A percentile compares a stretch with the other conserved stretches of the same genome.
Conservation (phyloP, 1,140 invertebrate species). For the Pogonomyrmex barbatus region DNA sequence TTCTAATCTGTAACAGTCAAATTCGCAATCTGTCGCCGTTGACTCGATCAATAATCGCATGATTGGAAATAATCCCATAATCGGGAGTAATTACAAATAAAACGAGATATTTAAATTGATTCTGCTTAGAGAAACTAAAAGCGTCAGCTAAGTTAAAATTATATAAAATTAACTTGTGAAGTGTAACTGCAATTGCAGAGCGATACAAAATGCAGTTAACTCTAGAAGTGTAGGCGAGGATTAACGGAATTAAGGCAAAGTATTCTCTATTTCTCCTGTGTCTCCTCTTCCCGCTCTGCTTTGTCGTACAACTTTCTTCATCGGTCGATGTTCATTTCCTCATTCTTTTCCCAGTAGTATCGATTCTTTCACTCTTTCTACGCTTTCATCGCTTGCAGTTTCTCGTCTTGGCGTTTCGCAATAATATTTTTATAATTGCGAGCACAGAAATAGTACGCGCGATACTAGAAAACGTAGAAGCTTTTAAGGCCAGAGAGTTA, state of each 20-base stretch:
- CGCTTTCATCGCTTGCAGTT: neutral
- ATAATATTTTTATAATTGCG: constrained; percentile 54
- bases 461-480: constrained; percentile 18
- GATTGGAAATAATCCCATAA: neutral
- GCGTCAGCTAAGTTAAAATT: neutral
- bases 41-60: neutral
- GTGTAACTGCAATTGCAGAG: constrained; percentile 52
- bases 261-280: constrained; percentile 2
- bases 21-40: neutral
- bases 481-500: constrained; percentile 45
- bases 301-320: neutral
- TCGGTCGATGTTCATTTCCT: neutral
- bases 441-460: constrained; percentile 17
- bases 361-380: neutral
- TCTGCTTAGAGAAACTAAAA: neutral
- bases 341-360: constrained; percentile 34
- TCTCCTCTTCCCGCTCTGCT: too few species aligned
- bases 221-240: constrained; percentile 61
- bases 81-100: neutral
- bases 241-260: constrained; percentile 69
- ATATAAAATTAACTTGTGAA: constrained; percentile 5
- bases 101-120: neutral
- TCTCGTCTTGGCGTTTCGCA: neutral
- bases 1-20: neutral
- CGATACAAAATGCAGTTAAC: constrained; percentile 68